Evolutionary conservation across 2,888 invertebrate species (phyloP), one percentile per base, ranked within the genome.

Genomic region (Panorpa germanica): DNA sequence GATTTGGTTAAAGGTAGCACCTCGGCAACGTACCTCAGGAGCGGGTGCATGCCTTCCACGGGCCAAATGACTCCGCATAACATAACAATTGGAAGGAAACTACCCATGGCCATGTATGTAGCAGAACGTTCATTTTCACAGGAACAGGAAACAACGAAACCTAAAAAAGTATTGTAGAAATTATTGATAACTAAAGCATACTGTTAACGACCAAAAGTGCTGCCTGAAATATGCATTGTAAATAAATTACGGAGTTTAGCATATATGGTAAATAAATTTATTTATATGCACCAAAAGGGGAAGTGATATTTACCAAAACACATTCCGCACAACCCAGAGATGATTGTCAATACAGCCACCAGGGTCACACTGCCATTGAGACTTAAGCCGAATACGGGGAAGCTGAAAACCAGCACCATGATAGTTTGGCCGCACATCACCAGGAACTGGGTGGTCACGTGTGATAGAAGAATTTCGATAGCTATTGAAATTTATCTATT

Each of bases 61-160:
- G 93, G 93, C 93, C 93, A 93, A 41, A 93, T 78, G 35, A 91
- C 85, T 28, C 85, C 85, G 40, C 83, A 83, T 4, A 85, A 53
- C 68, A 85, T 66, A 12, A 85, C 73, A 50, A 83, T 78, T 2
- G 85, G 85, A 35, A 85, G 50, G 51, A 85, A 85, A 2, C 81
- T 81, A 0, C 85, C 85, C 52, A 85, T 61, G 0, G 83, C 82
- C 44, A 83, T 55, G 45, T 83, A 83, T 0, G 83, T 85, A 0
- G 85, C 85, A 2, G 77, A 80, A 35, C 82, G 63, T 47, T 85
- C 83, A 4, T 71, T 80, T 29, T 82, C 82, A 40, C 78, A 80
- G 5, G 70, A 52, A 38, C 75, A 75, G 2, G 82, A 76, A 6
- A 83, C 75, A 1, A 82, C 78, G 48, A 83, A 82, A 40, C 83